Conservation (phyloP, 2,888 invertebrate genomes). For the Philopedon plagiatum region DNA sequence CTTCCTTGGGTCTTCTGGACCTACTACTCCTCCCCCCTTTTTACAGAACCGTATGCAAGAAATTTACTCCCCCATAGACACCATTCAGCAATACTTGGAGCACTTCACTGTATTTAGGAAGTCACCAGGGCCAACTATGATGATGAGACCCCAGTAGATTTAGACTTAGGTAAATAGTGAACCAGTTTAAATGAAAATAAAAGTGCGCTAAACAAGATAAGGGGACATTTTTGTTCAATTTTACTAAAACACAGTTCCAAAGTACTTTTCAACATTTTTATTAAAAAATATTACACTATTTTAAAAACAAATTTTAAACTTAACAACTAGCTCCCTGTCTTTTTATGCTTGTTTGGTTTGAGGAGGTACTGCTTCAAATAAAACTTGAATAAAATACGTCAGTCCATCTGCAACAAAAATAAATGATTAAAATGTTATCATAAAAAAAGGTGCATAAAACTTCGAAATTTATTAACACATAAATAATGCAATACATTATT, state of each 20-base stretch:
- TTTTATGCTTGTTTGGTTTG: conserved; percentile 48
- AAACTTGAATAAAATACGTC: conserved; percentile 76
- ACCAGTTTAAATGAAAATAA: no score
- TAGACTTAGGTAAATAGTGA: conserved; percentile 23
- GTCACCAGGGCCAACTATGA: conserved; percentile 75
- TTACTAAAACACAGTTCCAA: not conserved
- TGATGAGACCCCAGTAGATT: conserved; percentile 48
- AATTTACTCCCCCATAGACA: conserved; percentile 91
- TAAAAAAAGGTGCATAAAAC: no score
- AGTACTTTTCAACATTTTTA: not conserved
- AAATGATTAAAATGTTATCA: conserved; percentile 16
- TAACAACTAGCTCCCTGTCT: not conserved
- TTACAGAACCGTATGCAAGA: conserved; percentile 84
- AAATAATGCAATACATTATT: no score
- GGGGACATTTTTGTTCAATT: no score
- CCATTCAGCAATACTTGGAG: conserved; percentile 94
- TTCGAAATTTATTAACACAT: no score
- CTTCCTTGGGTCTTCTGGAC: conserved; percentile 84
- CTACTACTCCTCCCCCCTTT: conserved; percentile 82
- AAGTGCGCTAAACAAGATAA: no score
- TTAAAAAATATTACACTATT: not conserved
- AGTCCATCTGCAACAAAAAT: conserved; percentile 73
- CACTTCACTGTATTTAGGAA: conserved; percentile 93
- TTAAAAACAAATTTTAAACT: not conserved
- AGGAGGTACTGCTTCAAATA: conserved; percentile 80